Percentiles rank a stretch among this genome's conserved stretches.
phyloP scores from a whole-genome alignment of 2,888 invertebrate species.

The Odontothrips loti region DNA sequence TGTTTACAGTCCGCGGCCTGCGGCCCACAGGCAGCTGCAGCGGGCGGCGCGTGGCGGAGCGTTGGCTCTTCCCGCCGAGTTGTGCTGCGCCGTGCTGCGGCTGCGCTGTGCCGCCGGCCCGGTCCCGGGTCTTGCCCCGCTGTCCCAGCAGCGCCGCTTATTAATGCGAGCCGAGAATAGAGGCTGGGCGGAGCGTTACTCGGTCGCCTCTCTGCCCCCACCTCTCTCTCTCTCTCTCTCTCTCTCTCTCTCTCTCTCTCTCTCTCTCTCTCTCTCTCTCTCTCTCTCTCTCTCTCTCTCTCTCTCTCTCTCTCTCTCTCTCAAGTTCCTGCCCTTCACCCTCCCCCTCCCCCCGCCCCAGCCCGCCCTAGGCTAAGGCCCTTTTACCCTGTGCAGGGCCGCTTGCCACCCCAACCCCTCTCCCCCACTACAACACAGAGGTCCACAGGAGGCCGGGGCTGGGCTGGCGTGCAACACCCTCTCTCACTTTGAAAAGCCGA shows the following conservation, averaged over 20 bases:
- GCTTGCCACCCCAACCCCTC: not conserved
- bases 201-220: not conserved
- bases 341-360: not conserved
- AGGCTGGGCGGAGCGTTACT: not conserved
- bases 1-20: too few species aligned
- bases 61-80: too few species aligned
- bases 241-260: not conserved
- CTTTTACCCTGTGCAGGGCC: not conserved
- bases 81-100: not conserved
- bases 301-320: not conserved
- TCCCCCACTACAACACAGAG: not conserved
- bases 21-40: too few species aligned
- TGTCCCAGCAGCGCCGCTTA: not conserved
- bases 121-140: too few species aligned
- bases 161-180: constrained; percentile 23
- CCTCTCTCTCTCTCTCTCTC: not conserved
- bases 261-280: not conserved
- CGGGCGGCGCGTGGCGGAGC: too few species aligned
- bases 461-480: too few species aligned
- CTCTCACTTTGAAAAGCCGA: too few species aligned
- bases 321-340: not conserved
- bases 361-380: not conserved
- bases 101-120: not conserved
- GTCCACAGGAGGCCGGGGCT: too few species aligned
- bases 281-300: not conserved